Percentiles rank a stretch among this genome's conserved stretches.
Conservation (phyloP, 2,888 invertebrate genomes). For the Pyrgus malvae region DNA sequence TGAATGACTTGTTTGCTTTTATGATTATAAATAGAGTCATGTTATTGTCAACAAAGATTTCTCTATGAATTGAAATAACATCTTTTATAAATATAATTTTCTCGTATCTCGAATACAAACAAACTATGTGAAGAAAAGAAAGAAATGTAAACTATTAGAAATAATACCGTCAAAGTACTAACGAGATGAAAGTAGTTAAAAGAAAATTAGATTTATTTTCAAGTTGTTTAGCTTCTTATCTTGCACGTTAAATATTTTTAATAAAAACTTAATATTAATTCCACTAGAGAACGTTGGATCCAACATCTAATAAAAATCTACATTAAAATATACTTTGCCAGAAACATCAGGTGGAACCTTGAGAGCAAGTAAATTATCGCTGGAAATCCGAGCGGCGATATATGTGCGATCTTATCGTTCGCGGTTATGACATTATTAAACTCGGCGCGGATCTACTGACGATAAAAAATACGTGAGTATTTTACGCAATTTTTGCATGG, state of each 20-base stretch:
- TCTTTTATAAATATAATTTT: no score
- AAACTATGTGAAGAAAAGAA: no score
- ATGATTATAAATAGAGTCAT: no score
- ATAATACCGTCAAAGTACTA: no score
- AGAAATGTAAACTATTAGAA: no score
- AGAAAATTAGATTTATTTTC: not conserved
- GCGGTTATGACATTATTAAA: constrained; percentile 77
- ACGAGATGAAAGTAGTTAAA: no score
- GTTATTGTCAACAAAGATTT: no score
- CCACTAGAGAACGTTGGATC: constrained; percentile 6
- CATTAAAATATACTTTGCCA: constrained; percentile 19
- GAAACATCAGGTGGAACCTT: constrained; percentile 44
- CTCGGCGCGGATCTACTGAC: constrained; percentile 55
- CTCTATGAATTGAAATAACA: no score
- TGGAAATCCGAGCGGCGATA: constrained; percentile 59
- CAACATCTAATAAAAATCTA: constrained; percentile 21
- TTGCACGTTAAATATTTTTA: not conserved
- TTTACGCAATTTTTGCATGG: constrained; percentile 72
- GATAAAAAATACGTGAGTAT: constrained; percentile 77
- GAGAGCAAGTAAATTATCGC: constrained; percentile 69
- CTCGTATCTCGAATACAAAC: no score
- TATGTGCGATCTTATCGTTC: constrained; percentile 64
- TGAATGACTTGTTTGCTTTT: no score
- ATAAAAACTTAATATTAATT: constrained; percentile 20
- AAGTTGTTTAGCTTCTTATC: not conserved